These are phyloP conservation scores for Temnothorax nylanderi DNA, from an alignment of 1,140 invertebrate species.

Conservation along the genomic window DNA sequence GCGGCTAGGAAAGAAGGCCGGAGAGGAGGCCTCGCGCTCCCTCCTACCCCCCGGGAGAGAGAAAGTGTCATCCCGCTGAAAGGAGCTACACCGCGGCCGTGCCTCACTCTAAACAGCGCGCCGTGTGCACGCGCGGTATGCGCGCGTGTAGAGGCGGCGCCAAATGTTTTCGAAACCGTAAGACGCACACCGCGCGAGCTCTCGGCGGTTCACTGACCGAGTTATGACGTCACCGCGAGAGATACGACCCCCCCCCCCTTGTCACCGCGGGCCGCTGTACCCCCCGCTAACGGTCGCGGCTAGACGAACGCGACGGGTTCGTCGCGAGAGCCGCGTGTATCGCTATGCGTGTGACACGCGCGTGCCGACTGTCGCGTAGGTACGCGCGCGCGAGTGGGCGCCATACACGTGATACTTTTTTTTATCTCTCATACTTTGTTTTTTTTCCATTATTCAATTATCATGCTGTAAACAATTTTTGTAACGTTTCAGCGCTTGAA, in stretches of 20 bases:
- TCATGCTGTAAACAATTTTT: not conserved
- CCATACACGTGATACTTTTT: slow-evolving; percentile 14
- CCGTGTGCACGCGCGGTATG: slow-evolving; percentile 43
- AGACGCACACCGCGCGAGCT: slow-evolving; percentile 69
- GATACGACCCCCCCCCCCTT: not conserved
- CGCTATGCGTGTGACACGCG: slow-evolving; percentile 47
- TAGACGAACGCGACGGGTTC: slow-evolving; percentile 54
- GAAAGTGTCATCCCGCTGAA: slow-evolving; percentile 55
- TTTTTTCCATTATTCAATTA: not conserved
- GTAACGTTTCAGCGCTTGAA: not conserved
- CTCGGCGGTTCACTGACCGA: slow-evolving; percentile 79
- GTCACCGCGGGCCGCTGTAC: slow-evolving; percentile 2
- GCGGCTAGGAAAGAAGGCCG: not conserved
- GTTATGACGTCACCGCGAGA: slow-evolving; percentile 78
- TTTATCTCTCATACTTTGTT: not conserved
- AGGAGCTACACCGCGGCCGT: not conserved
- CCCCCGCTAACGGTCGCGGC: slow-evolving; percentile 47
- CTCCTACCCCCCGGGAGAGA: not conserved
- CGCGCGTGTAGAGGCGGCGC: slow-evolving; percentile 68
- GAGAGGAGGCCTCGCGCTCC: not conserved
- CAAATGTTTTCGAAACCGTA: slow-evolving; percentile 80
- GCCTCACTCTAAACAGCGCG: slow-evolving; percentile 11
- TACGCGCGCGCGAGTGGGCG: slow-evolving; percentile 34
- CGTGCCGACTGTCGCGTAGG: slow-evolving; percentile 34
- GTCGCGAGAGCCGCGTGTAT: slow-evolving; percentile 29